Base-by-base conservation (phyloP, 2,113 vertebrate species). In the Nerophis lumbriciformis region DNA sequence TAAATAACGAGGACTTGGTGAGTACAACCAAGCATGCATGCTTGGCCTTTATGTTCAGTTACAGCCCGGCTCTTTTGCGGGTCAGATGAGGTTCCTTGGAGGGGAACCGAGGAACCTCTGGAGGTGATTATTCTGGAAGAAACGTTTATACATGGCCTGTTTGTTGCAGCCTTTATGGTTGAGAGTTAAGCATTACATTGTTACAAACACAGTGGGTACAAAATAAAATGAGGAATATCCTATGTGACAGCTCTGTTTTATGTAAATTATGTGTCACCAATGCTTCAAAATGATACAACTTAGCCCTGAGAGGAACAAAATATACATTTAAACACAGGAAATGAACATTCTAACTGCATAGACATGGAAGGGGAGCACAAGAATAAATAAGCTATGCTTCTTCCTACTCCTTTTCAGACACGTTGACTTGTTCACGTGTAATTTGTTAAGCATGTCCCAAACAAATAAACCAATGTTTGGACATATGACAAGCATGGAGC, bases 1-100 rank as follows among this genome's bases (percentile, higher is more conserved):
- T 96, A 60, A 93, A 98, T 80, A 94, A 95, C 10, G 94, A 98
- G 65, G 97, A 99, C 78, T 92, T 98, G 93, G 97, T 99, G 87
- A 91, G 95, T 92, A 52, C 38, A 50, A 38, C 48, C 51, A 52
- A 55, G 48, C 36, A 37, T n/a, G 42, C 39, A 5, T 6, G 36
- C 42, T 2, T n/a, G 49, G 56, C 55, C 48, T 63, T 52, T 48
- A 47, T 59, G 58, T 65, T 65, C 54, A 28, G 66, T 68, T 67
- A 63, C 45, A 61, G 54, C 61, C 19, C 13, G 47, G 49, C 21
- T 62, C 61, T 61, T 12, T 60, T 11, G 15, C 48, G 56, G 48
- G 63, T 55, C 59, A 65, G 37, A 58, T 39, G 19, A 36, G 50
- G 47, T 53, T 65, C 14, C 62, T 13, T 8, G 6, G 28, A 28